A percentile compares a stretch with the other conserved stretches of the same genome.
phyloP scores from a whole-genome alignment of 2,888 invertebrate species.

The Andricus quercusramuli region DNA sequence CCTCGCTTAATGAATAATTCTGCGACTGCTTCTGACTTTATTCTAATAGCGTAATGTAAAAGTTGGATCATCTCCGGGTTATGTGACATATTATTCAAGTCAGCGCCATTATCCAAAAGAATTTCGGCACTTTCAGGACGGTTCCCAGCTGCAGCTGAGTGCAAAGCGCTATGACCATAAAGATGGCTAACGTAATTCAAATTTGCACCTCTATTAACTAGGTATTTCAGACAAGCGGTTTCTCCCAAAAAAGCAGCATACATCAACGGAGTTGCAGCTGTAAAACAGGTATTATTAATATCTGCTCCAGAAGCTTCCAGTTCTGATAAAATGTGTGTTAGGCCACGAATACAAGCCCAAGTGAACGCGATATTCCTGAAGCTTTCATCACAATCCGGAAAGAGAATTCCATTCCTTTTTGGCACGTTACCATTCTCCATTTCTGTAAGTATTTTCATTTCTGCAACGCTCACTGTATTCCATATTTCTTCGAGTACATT shows the following conservation, averaged over 20 bases:
- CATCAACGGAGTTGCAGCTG: conserved; percentile 87
- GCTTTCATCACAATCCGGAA: conserved; percentile 54
- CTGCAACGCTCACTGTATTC: conserved; percentile 66
- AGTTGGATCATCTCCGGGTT: conserved; percentile 76
- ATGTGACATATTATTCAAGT: conserved; percentile 66
- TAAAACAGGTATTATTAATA: conserved; percentile 84
- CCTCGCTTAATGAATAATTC: conserved; percentile 77
- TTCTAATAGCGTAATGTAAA: conserved; percentile 79
- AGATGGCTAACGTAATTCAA: conserved; percentile 80
- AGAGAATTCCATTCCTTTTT: conserved; percentile 49
- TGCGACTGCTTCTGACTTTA: conserved; percentile 71
- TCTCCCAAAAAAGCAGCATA: conserved; percentile 89
- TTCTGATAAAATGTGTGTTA: conserved; percentile 84
- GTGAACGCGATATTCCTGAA: conserved; percentile 84
- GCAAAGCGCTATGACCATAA: conserved; percentile 77
- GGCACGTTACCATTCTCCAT: conserved; percentile 67
- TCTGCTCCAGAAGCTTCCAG: conserved; percentile 86
- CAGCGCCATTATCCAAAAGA: conserved; percentile 76
- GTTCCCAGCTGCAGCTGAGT: conserved; percentile 80
- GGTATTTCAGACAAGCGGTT: conserved; percentile 84
- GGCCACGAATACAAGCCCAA: conserved; percentile 89
- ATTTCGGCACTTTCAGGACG: conserved; percentile 76
- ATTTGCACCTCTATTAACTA: conserved; percentile 85
- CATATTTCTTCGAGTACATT: conserved; percentile 65
- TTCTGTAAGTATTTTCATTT: conserved; percentile 70